Evolutionary conservation across 2,888 invertebrate species (phyloP), one percentile per base, ranked within the genome.

Genomic region (Watsonalla cultraria): DNA sequence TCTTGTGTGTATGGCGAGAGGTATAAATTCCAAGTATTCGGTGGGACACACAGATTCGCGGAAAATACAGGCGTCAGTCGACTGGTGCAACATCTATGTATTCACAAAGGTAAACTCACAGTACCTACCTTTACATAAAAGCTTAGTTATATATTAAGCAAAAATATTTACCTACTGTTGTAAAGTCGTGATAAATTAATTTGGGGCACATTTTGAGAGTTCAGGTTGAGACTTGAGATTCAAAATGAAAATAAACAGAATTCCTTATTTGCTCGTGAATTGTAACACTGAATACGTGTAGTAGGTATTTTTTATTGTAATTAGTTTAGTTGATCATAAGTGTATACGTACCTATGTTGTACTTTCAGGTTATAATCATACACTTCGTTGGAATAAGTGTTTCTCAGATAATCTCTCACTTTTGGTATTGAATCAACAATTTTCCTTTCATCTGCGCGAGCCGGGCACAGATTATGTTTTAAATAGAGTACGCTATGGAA

Each of bases 401-500:
- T 54, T 74, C 0, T 45, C 74, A 0, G 74, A 83, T 47, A 88
- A 89, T 61, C n/a, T 90, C 51, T 86, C 83, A 0, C 61, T 90
- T 5, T 57, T 90, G 47, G 73, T 89, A 24, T 58, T 89, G 0
- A 65, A 59, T 33, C n/a, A 74, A 8, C 86, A 80, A 54, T 86
- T 71, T 54, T 79, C 74, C 9, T 80, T 88, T 37, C 70, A 82
- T 54, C 53, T 56, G n/a, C 72, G 68, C 4, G 86, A 89, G 49
- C 6, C 51, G 0, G 63, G 67, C 2, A 53, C 84, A 0, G 81
- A 86, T 2, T 89, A 42, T 55, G 46, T 81, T 7, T 33, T 87
- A 0, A 88, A 86, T 52, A 70, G 87, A 42, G 54, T 84, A 7
- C 84, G 89, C 0, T 90, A 90, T 53, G 88, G 85, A 42, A 11